Evolutionary conservation across 2,797 vertebrate species (phyloP).

Genomic region (Epinephelus malabaricus): DNA sequence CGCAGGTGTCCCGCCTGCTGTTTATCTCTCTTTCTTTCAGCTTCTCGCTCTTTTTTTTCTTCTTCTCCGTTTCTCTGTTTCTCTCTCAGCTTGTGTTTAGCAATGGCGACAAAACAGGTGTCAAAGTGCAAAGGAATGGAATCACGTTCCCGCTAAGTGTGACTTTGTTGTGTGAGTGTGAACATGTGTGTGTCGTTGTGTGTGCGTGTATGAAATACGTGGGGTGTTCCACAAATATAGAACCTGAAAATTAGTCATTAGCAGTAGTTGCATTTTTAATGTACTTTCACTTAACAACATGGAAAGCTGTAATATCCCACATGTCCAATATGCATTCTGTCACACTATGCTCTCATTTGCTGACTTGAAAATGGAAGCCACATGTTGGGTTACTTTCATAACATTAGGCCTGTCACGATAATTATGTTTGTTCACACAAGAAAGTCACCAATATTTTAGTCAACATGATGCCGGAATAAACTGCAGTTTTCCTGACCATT

Average conservation of each 20-base stretch:
- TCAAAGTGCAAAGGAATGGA: conserved; percentile 64
- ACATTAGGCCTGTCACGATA: no score
- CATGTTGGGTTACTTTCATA: background rate
- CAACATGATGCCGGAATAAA: no score
- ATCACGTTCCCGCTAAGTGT: conserved; percentile 20
- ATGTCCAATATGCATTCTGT: background rate
- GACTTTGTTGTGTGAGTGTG: conserved; percentile 28
- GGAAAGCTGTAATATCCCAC: background rate
- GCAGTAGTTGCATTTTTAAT: background rate
- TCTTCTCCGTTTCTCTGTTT: conserved; percentile 1
- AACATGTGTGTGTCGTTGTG: background rate
- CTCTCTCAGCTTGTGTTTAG: conserved; percentile 38
- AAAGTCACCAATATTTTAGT: no score
- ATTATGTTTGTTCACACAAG: no score
- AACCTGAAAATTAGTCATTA: conserved; percentile 2
- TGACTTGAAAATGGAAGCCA: background rate
- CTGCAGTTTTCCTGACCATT: no score
- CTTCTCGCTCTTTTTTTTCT: conserved; percentile 14
- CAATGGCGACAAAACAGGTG: conserved; percentile 68
- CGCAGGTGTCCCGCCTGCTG: conserved; percentile 86
- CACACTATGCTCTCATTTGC: background rate
- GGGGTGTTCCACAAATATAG: background rate
- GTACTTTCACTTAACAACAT: background rate
- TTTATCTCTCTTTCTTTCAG: conserved; percentile 51
- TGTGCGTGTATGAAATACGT: background rate